Base-by-base conservation (phyloP, 1,140 invertebrate species). In the Drosophila gunungcola region DNA sequence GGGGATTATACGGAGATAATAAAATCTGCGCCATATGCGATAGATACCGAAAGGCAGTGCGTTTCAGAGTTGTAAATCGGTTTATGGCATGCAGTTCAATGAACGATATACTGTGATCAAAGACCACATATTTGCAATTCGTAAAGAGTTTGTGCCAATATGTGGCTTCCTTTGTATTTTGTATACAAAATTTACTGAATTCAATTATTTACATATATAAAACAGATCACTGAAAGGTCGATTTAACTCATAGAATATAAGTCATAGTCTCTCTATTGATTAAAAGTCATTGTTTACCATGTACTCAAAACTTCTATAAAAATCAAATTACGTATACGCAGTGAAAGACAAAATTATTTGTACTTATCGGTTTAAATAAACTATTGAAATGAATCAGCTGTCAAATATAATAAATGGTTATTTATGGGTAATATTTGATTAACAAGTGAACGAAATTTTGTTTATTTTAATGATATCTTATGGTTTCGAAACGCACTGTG, bases 21-120 rank as follows among this genome's bases (percentile, higher is more conserved):
- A 78, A 86, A 81, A 81, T 78, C 64, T 78, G 56, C 78, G 77
- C 81, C 82, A 85, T 78, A 86, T 81, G 65, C 62, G 61, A 53
- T 57, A 80, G 53, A 80, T 76, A 76, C 29, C 39, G 34, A 39
- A 4, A 7, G 43, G 16, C 56, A 70, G 51, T 70, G 67, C 64
- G 63, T 70, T 69, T 69, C 67, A 41, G 42, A 3, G 34, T 13
- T 70, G 42, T 41, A 70, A 70, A 56, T n/a, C 25, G 46, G 1
- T 61, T 42, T 52, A 49, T 45, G 64, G 34, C 39, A 9, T 27
- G 11, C 27, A 57, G 67, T 56, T 70, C 67, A 70, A 56, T 12
- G 64, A 5, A 56, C 67, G 67, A 49, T 69, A 70, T 11, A 25
- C 39, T 25, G 16, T 16, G 25, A 46, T 54, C 41, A 38, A 45